These are phyloP conservation scores for Pipra filicauda DNA, from an alignment of 2,113 vertebrate genomes.

Conservation along the genomic window DNA sequence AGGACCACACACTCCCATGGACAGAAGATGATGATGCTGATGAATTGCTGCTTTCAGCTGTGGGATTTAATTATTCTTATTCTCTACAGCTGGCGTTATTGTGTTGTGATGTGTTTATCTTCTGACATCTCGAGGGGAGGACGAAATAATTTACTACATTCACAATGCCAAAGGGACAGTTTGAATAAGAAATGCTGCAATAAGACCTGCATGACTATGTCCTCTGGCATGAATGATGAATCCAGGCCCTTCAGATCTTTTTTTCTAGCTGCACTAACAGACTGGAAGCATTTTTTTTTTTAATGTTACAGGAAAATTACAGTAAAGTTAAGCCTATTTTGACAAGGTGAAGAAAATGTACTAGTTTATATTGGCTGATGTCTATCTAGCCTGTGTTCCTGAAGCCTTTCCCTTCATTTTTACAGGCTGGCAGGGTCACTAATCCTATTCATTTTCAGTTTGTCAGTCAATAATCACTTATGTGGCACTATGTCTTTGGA, in stretches of 20 bases:
- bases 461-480: conserved; percentile 38
- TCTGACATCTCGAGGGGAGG: background rate
- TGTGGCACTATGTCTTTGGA: background rate
- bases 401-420: background rate
- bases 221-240: background rate
- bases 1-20: background rate
- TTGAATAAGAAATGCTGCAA: conserved; percentile 2
- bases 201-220: background rate
- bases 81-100: conserved; percentile 7
- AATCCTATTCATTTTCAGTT: conserved; percentile 12
- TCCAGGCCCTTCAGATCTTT: background rate
- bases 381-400: background rate
- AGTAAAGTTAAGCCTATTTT: background rate
- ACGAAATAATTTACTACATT: background rate
- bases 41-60: conserved; percentile 56
- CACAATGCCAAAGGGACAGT: background rate
- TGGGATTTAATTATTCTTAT: conserved; percentile 13
- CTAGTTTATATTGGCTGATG: background rate
- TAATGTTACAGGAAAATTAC: background rate
- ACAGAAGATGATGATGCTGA: background rate
- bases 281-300: background rate
- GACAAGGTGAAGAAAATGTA: background rate
- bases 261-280: background rate
- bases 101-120: conserved; percentile 26
- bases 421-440: background rate